Conservation (phyloP, 2,113 vertebrate genomes). For the Lophura nycthemera region DNA sequence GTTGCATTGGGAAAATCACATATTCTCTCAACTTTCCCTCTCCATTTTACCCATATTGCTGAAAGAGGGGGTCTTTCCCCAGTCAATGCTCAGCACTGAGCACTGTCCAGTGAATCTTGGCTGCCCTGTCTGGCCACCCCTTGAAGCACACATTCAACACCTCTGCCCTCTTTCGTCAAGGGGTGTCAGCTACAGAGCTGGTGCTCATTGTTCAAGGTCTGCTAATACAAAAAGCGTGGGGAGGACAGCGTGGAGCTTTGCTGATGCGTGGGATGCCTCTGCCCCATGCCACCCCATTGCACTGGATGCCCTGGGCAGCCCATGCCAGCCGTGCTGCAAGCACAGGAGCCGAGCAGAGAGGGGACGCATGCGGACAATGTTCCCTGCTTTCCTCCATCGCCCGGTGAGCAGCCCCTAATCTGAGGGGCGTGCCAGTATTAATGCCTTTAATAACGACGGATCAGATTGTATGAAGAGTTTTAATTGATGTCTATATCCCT, state of each 20-base stretch:
- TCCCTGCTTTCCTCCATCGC: conserved; percentile 56
- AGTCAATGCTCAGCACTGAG: not conserved
- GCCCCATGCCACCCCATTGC: not conserved
- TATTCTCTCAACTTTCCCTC: not conserved
- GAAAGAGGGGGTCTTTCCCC: not conserved
- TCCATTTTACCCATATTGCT: not conserved
- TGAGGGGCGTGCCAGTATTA: conserved; percentile 75
- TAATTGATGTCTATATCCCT: conserved; percentile 79
- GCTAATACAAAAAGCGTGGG: not conserved
- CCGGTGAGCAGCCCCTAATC: conserved; percentile 74
- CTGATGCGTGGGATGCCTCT: not conserved
- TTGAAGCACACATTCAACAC: rapidly evolving
- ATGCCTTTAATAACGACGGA: conserved; percentile 76
- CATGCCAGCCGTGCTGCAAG: not conserved
- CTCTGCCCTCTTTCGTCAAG: not conserved
- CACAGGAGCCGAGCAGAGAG: not conserved
- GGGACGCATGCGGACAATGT: conserved; percentile 21
- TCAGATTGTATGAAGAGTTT: conserved; percentile 74
- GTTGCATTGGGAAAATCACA: not conserved
- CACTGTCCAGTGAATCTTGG: not conserved
- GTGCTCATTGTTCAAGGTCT: not conserved
- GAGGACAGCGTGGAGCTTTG: not conserved
- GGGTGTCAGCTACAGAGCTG: not conserved
- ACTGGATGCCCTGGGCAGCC: not conserved
- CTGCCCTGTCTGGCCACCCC: not conserved